phyloP scores from a whole-genome alignment of 2,113 vertebrate species.

The Monopterus albus region DNA sequence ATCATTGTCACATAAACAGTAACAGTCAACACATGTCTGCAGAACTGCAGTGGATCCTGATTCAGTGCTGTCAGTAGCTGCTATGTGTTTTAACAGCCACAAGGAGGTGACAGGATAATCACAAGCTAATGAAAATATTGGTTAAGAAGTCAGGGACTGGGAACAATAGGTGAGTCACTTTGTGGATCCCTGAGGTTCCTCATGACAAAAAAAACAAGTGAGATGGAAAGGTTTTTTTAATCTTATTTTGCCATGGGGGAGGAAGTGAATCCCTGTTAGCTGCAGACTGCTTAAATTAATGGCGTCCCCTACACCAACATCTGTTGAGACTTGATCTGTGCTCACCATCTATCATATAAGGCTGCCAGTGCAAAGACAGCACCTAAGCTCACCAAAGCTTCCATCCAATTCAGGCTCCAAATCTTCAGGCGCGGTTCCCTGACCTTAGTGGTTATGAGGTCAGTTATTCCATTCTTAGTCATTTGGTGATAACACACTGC shows the following conservation, averaged over 20 bases:
- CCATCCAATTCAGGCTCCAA: constrained; percentile 30
- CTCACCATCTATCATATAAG: constrained; percentile 8
- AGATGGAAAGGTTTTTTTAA: neutral
- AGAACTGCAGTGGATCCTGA: neutral
- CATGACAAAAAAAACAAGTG: neutral
- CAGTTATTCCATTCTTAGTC: constrained; percentile 63
- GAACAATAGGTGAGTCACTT: neutral
- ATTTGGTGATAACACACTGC: constrained; percentile 64
- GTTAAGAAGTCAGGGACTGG: neutral
- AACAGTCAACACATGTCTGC: neutral
- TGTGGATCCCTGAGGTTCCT: neutral
- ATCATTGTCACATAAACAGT: too few relatives aligned
- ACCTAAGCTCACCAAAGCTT: constrained; percentile 41
- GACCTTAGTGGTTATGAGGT: constrained; percentile 58
- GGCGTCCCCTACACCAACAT: constrained; percentile 14
- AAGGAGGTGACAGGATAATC: constrained; percentile 1
- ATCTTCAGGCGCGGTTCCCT: constrained; percentile 33
- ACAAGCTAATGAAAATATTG: neutral
- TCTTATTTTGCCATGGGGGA: neutral
- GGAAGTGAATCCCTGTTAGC: constrained; percentile 15
- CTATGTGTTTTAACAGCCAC: neutral
- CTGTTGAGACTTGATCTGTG: constrained; percentile 7
- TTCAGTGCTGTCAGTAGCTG: neutral
- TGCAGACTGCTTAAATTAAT: constrained; percentile 24
- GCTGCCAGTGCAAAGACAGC: neutral